These are phyloP conservation scores for Oreochromis grahami DNA, from an alignment of 2,797 vertebrate species.

Conservation along the genomic window DNA sequence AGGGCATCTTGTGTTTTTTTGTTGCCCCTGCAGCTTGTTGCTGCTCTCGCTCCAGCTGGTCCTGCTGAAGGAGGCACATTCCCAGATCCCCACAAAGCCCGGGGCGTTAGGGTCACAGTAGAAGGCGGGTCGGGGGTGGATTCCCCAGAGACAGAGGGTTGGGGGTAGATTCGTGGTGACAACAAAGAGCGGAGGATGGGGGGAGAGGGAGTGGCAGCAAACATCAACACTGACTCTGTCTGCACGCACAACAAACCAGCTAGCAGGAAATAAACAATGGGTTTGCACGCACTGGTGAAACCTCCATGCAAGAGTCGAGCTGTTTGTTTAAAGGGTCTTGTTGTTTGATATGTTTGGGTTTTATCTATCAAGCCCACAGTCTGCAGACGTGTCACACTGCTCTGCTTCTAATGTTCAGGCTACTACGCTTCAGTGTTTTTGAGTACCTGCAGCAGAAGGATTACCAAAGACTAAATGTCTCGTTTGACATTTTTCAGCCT, in stretches of 20 bases:
- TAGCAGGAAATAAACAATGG: background rate
- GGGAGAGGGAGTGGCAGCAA: background rate
- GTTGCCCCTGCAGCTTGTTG: constrained; percentile 15
- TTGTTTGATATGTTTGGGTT: background rate
- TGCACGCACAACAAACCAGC: background rate
- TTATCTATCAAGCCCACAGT: background rate
- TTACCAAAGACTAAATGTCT: background rate
- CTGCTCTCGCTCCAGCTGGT: constrained; percentile 52
- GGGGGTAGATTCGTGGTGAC: constrained; percentile 1
- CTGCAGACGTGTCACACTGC: background rate
- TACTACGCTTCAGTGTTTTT: background rate
- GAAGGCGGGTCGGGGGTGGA: background rate
- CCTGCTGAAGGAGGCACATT: constrained; percentile 59
- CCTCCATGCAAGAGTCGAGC: background rate
- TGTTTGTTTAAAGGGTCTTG: background rate
- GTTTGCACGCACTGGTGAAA: background rate
- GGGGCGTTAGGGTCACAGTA: constrained; percentile 40
- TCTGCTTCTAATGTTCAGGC: background rate
- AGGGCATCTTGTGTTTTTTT: background rate
- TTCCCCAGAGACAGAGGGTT: constrained; percentile 19
- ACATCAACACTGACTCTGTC: constrained; percentile 3
- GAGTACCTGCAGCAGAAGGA: background rate
- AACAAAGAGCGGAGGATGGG: background rate
- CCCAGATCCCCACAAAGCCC: constrained; percentile 62
- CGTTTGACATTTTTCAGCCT: background rate